Evolutionary conservation across 2,113 vertebrate genomes (phyloP).

Genomic region (Sphaerodactylus townsendi): DNA sequence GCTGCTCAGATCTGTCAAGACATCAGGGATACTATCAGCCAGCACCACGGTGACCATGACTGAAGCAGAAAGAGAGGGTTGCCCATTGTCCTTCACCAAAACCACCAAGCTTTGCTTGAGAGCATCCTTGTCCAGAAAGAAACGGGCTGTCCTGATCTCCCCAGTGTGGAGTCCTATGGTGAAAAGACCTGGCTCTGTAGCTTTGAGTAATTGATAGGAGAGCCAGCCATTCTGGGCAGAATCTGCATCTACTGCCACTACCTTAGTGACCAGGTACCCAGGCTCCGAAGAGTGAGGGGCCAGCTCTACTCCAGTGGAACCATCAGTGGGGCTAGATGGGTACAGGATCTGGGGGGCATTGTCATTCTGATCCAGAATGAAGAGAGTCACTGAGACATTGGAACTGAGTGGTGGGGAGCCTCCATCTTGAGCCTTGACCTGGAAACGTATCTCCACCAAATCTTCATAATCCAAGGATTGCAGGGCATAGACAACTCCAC

Average conservation of each 20-base stretch:
- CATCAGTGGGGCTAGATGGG: neutral
- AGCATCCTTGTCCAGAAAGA: slow-evolving; percentile 32
- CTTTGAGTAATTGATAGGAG: slow-evolving; percentile 45
- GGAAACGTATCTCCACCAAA: neutral
- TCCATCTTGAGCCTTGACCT: slow-evolving; percentile 28
- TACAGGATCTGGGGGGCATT: slow-evolving; percentile 55
- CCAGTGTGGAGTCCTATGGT: slow-evolving; percentile 50
- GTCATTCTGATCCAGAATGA: slow-evolving; percentile 70
- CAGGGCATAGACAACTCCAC: slow-evolving; percentile 67
- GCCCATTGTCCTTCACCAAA: slow-evolving; percentile 53
- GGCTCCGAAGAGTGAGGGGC: neutral
- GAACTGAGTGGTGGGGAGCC: slow-evolving; percentile 60
- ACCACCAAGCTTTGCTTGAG: slow-evolving; percentile 50
- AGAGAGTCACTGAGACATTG: slow-evolving; percentile 55
- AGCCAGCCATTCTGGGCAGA: slow-evolving; percentile 65
- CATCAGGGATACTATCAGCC: slow-evolving; percentile 46
- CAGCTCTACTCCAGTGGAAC: slow-evolving; percentile 1
- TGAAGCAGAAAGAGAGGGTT: neutral
- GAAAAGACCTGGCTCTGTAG: slow-evolving; percentile 53
- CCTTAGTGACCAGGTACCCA: slow-evolving; percentile 69
- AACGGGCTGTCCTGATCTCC: slow-evolving; percentile 52
- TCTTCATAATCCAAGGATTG: slow-evolving; percentile 53
- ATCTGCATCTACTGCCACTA: slow-evolving; percentile 71
- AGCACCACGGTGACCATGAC: slow-evolving; percentile 43
- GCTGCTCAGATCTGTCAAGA: slow-evolving; percentile 43